Conservation (phyloP, 2,797 vertebrate species). For the Urophycis tenuis region DNA sequence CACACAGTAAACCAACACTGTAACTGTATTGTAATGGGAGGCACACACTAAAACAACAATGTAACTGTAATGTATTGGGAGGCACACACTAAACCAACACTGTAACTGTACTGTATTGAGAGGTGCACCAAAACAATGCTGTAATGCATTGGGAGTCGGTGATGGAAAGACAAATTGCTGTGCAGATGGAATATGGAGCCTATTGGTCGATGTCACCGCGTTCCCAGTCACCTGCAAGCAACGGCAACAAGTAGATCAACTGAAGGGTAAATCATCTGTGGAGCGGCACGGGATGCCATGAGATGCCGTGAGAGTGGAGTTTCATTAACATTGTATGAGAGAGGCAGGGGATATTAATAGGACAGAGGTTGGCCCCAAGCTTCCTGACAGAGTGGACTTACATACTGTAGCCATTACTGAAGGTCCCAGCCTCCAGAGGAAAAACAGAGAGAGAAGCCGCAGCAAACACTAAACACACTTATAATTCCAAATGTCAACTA, state of each 20-base stretch:
- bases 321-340: constrained; percentile 14
- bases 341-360: neutral
- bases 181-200: neutral
- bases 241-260: neutral
- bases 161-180: neutral
- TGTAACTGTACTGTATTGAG: neutral
- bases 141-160: neutral
- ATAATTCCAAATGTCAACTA: neutral
- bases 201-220: neutral
- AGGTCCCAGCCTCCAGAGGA: neutral
- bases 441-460: neutral
- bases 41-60: neutral
- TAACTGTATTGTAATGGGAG: neutral
- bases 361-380: constrained; percentile 6
- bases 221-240: neutral
- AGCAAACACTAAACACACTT: neutral
- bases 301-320: neutral
- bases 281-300: neutral
- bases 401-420: neutral
- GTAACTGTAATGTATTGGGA: neutral
- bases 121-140: neutral
- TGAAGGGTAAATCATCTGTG: neutral
- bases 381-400: neutral
- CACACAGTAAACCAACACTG: neutral
- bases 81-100: neutral